phyloP scores from a whole-genome alignment of 1,140 invertebrate genomes.

The Platyura marginata region DNA sequence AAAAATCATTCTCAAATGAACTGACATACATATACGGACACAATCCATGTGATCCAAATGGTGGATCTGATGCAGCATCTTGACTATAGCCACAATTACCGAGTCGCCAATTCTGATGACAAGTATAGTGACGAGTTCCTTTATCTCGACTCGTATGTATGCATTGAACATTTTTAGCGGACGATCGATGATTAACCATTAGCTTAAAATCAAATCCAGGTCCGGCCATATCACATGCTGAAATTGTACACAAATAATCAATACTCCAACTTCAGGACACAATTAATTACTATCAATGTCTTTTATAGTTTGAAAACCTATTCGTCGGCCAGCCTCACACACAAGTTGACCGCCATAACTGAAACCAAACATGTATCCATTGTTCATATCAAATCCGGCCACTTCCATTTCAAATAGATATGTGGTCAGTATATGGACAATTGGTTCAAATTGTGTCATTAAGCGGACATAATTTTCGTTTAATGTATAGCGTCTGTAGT shows the following conservation, averaged over 20 bases:
- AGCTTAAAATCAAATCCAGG: constrained; percentile 17
- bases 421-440: constrained; percentile 11
- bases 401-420: constrained; percentile 10
- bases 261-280: too few relatives aligned
- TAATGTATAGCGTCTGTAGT: constrained; percentile 11
- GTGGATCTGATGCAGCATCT: constrained; percentile 14
- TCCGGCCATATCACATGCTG: constrained; percentile 22
- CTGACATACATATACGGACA: constrained; percentile 21
- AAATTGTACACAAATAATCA: background rate
- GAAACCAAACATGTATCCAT: constrained; percentile 20
- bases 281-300: constrained; percentile 16
- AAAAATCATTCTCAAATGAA: constrained; percentile 19
- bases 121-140: constrained; percentile 16
- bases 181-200: constrained; percentile 12
- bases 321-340: constrained; percentile 13
- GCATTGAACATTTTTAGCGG: constrained; percentile 19
- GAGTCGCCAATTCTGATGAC: constrained; percentile 19
- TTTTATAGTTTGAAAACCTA: constrained; percentile 10
- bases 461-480: constrained; percentile 15
- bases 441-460: constrained; percentile 11
- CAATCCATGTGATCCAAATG: constrained; percentile 18
- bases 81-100: constrained; percentile 17
- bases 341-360: constrained; percentile 20
- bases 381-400: constrained; percentile 13
- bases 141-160: constrained; percentile 20